Evolutionary conservation across 2,113 vertebrate species (phyloP), one percentile per base, ranked within the genome.

Genomic region (Serinus canaria): DNA sequence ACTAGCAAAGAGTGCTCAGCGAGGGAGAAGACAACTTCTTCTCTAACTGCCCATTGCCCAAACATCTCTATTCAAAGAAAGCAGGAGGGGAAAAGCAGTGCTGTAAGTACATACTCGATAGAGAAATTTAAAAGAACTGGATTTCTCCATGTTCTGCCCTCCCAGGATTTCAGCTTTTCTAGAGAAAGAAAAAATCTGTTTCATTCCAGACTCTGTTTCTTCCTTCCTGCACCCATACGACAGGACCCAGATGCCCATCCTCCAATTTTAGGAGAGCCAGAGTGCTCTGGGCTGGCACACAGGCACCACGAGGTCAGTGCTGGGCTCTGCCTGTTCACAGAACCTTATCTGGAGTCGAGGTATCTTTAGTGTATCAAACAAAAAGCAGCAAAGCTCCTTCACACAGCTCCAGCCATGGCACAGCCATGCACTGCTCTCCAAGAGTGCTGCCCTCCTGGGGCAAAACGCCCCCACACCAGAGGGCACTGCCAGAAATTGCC

Each of bases 341-440:
- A 16, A 52, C 28, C 10, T 35, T 19, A 3, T 19, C 25, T 79
- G 27, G 14, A 53, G 22, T 14, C 11, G 14, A 59, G 44, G 15
- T 35, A 50, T 23, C 89, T 49, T 75, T 11, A 35, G 10, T 4
- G 25, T 5, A 9, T 13, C 39, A 68, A 55, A n/a, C 6, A 80
- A 55, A 83, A 53, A 53, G 25, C 58, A 75, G 17, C 64, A 16
- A 7, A 83, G 7, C 7, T 64, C 30, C 27, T 33, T 47, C 80
- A 39, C n/a, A 19, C 7, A 59, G 0, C 16, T 46, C 56, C 28
- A 49, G 1, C 46, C 35, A 10, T 0, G 21, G 13, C 4, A 1
- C 12, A 8, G 41, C 41, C 28, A 1, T 11, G 39, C 4, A 1
- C 19, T 68, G 59, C 50, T 52, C 27, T 30, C 60, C 3, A 1